Conservation (phyloP, 2,113 vertebrate genomes). For the Xyliphius kryptos region DNA sequence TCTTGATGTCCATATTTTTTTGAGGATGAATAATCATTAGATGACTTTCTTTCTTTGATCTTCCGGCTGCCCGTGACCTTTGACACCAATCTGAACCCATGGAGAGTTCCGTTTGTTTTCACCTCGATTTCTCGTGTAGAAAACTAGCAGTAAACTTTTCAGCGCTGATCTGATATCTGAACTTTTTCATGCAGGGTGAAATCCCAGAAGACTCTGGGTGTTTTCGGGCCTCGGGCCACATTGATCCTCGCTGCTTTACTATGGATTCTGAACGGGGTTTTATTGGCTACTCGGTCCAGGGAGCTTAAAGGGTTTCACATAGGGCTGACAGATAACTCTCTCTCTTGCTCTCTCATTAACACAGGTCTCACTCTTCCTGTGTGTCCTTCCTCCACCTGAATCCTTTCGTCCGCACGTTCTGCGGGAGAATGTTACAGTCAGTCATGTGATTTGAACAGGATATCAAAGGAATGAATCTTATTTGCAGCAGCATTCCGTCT, state of each 20-base stretch:
- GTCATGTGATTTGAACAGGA: not conserved
- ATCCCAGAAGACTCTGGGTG: not conserved
- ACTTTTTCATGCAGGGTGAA: not conserved
- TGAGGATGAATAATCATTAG: too few species aligned
- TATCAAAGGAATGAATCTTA: not conserved
- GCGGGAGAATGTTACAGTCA: too few species aligned
- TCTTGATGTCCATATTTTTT: too few species aligned
- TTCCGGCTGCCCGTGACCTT: too few species aligned
- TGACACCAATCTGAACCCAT: not conserved
- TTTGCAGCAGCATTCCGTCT: not conserved
- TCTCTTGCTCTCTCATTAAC: conserved; percentile 2
- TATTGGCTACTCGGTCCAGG: not conserved
- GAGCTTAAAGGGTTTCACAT: not conserved
- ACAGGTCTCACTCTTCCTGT: not conserved
- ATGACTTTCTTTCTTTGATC: too few species aligned
- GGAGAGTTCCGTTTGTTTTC: too few species aligned
- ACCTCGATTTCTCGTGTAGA: too few species aligned
- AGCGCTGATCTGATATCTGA: not conserved
- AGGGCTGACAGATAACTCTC: not conserved
- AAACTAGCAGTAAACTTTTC: not conserved
- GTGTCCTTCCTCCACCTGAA: too few species aligned
- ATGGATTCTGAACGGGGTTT: conserved; percentile 6
- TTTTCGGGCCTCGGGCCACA: conserved; percentile 6
- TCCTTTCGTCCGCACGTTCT: too few species aligned
- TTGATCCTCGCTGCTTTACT: conserved; percentile 11